Evolutionary conservation across 2,888 invertebrate genomes (phyloP), one percentile per base, ranked within the genome.

Genomic region (Melieria omissa): DNA sequence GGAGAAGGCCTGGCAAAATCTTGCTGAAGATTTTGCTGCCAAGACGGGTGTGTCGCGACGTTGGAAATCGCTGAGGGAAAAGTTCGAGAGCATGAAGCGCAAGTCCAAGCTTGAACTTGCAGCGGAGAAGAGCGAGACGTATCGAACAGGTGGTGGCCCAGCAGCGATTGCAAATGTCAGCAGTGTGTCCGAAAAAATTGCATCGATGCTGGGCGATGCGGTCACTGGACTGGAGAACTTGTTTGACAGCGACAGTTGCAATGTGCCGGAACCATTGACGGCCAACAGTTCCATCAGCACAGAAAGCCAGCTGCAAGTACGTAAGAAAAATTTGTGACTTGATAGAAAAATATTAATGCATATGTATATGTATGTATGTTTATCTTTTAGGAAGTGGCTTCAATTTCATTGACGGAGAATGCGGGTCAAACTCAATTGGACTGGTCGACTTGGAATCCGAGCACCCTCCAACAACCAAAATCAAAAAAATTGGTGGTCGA

Each of bases 381-480:
- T 49, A 10, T 10, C 9, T 49, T 49, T 49, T 10, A 49, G 49
- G 49, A 49, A 3, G 12, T 12, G 49, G 12, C 9, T 12, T 10
- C 49, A 9, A 49, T 49, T 49, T 2, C 3, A 12, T 10, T 10
- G 9, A 49, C 9, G 2, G 49, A 3, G 3, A 12, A 49, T 49
- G 10, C 12, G 10, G 4, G 4, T 58, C 5, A 10, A 41, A 29
- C 8, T 45, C n/a, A 16, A 45, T 44, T 10, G n/a, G 57, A 16
- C 7, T 64, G 70, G 64, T 57, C 57, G 4, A 49, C 12, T 47
- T 70, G 65, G 65, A 65, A 12, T 4, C 65, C 70, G n/a, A 57
- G 63, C 16, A 12, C 12, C 12, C 16, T 41, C 29, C 14, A n/a
- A 60, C 7, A 29, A 45, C 49, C 58, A 47, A 71, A 65, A 61